Evolutionary conservation across 1,140 invertebrate species (phyloP).

Genomic region (Pseudobourletiella spinata): DNA sequence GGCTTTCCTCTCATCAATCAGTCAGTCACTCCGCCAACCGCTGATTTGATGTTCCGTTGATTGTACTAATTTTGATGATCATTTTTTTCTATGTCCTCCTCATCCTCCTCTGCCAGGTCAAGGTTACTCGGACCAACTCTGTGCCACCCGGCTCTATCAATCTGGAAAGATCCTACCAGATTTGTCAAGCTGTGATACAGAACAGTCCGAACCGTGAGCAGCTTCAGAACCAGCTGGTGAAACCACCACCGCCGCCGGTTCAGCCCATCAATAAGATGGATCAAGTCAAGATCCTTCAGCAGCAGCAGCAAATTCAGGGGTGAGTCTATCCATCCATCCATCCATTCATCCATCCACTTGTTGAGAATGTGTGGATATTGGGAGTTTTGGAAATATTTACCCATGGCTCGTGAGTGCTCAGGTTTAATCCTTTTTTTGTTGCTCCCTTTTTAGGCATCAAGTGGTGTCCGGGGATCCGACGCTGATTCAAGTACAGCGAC

Average conservation of each 20-base stretch:
- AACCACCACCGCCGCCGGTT: slow-evolving; percentile 60
- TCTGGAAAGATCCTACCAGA: slow-evolving; percentile 86
- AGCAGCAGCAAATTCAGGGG: slow-evolving; percentile 19
- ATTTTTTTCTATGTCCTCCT: too few species aligned
- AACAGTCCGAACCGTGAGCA: slow-evolving; percentile 82
- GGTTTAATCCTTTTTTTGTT: background rate
- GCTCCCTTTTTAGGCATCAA: slow-evolving; percentile 10
- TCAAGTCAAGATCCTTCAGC: slow-evolving; percentile 5
- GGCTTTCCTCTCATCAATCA: too few species aligned
- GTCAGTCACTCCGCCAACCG: too few species aligned
- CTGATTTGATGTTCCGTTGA: too few species aligned
- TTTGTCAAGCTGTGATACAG: slow-evolving; percentile 89
- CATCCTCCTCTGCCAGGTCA: too few species aligned
- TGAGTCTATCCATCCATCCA: too few species aligned
- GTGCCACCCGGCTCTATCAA: slow-evolving; percentile 78
- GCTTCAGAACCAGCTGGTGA: slow-evolving; percentile 70
- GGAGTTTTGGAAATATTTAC: background rate
- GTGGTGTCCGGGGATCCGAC: slow-evolving; percentile 12
- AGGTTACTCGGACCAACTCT: slow-evolving; percentile 1
- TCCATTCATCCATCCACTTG: too few species aligned
- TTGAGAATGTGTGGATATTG: background rate
- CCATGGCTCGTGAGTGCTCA: too few species aligned
- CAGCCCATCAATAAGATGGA: slow-evolving; percentile 7
- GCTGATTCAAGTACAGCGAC: slow-evolving; percentile 26
- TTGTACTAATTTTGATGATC: too few species aligned